Conservation (phyloP, 2,113 vertebrate genomes). For the Poicephalus gulielmi region DNA sequence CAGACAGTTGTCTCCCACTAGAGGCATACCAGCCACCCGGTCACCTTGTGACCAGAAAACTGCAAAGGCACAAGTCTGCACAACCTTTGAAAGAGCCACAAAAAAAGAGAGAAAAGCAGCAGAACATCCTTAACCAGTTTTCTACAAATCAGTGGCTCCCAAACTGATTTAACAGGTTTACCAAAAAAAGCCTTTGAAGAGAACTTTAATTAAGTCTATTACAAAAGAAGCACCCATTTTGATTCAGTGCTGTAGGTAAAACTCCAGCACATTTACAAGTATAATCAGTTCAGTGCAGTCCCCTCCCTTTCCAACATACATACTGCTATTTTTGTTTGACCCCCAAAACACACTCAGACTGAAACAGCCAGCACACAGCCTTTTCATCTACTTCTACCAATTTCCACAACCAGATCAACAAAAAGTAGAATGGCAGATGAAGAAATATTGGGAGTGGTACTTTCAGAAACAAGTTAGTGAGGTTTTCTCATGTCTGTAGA, state of each 20-base stretch:
- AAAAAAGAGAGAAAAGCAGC: neutral
- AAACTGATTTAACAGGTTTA: constrained; percentile 4
- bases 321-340: constrained; percentile 13
- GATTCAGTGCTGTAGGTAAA: constrained; percentile 8
- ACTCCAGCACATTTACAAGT: constrained; percentile 26
- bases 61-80: neutral
- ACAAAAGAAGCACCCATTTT: constrained; percentile 23
- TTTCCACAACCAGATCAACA: neutral
- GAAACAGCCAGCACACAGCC: neutral
- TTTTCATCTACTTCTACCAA: neutral
- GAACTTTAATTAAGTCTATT: constrained; percentile 23
- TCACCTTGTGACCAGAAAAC: neutral
- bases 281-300: neutral
- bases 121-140: neutral
- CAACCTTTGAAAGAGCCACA: neutral
- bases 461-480: neutral
- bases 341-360: neutral
- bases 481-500: neutral
- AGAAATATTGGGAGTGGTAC: neutral
- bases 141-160: neutral
- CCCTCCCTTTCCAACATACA: neutral
- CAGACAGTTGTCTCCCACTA: neutral
- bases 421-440: neutral
- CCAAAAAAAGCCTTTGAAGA: constrained; percentile 23
- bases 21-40: neutral